Evolutionary conservation across 35 echinoderm and acorn worm genomes (phyloP), one percentile per base, ranked within the genome.

Genomic region (Anneissia japonica): DNA sequence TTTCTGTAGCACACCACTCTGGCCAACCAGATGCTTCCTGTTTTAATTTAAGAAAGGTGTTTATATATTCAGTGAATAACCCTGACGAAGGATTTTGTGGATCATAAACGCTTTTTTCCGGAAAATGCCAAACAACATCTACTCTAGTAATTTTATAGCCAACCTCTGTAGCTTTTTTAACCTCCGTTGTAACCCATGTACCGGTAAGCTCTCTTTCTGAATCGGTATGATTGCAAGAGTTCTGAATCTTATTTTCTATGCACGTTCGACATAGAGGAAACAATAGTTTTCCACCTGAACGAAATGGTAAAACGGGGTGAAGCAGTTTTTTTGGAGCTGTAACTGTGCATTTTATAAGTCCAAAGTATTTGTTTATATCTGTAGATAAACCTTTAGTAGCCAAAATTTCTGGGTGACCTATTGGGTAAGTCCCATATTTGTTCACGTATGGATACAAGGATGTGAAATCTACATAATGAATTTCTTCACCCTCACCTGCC

Each of bases 391-490:
- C 13, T 32, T 34, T 85, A 12, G 43, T 84, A 84, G n/a, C n/a
- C n/a, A 90, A 72, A 45, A 90, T 79, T 36, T 90, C n/a, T 39
- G 81, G 89, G 31, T 85, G 81, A 76, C 83, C 82, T 23, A 90
- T 34, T 4, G 79, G 73, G 83, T 64, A 89, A 16, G 81, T 31
- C 4, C 51, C 19, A 26, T 64, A 64, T 23, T 64, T 23, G 21
- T 64, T 64, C 2, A 64, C 51, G 26, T 16, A 64, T 16, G 51
- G 51, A 26, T 64, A 64, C 19, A 64, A 23, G 51, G 51, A 64
- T 23, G 21, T 64, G 26, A 19, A 64, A 23, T 64, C 21, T 9
- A 64, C 21, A 23, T 43, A 43, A 43, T 43, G 40, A 43, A 43
- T 43, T 43, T 43, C 40, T 43, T 43, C 40, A 43, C 14, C 14